Percentiles rank a stretch among this genome's conserved stretches.
Conservation (phyloP, 2,888 invertebrate genomes). For the Ceriagrion tenellum region DNA sequence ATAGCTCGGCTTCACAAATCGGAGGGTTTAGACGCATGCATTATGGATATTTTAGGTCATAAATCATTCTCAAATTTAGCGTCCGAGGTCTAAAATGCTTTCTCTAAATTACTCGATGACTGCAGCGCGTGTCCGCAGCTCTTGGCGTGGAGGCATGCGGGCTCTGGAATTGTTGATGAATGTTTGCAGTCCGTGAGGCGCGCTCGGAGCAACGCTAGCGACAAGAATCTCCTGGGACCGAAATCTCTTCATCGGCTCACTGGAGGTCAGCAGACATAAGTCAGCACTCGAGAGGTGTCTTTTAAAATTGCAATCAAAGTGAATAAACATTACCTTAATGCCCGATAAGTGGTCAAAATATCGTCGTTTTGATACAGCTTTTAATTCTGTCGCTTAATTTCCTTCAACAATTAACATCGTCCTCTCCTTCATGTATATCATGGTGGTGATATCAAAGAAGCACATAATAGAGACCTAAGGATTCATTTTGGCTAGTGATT, state of each 20-base stretch:
- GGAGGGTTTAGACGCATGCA: background rate
- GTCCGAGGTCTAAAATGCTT: background rate
- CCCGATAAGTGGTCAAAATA: background rate
- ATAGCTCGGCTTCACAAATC: background rate
- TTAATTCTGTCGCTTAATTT: background rate
- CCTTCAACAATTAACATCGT: background rate
- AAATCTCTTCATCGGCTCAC: background rate
- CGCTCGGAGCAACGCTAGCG: background rate
- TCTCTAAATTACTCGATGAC: conserved; percentile 26
- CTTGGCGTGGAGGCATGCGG: conserved; percentile 9
- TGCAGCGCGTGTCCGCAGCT: background rate
- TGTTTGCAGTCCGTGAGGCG: conserved; percentile 2
- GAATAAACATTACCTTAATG: background rate
- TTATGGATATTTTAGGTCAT: background rate
- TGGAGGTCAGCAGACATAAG: background rate
- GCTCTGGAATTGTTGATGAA: background rate
- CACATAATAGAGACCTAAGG: too few relatives aligned
- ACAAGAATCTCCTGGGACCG: background rate
- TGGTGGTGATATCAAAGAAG: too few relatives aligned
- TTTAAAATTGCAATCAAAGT: background rate
- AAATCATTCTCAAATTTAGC: conserved; percentile 6
- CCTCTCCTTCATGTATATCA: too few relatives aligned
- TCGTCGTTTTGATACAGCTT: background rate
- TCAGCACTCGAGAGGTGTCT: background rate
- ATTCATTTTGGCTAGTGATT: too few relatives aligned